These are phyloP conservation scores for Ictidomys tridecemlineatus DNA, from an alignment of 2,113 vertebrate species.

Conservation along the genomic window DNA sequence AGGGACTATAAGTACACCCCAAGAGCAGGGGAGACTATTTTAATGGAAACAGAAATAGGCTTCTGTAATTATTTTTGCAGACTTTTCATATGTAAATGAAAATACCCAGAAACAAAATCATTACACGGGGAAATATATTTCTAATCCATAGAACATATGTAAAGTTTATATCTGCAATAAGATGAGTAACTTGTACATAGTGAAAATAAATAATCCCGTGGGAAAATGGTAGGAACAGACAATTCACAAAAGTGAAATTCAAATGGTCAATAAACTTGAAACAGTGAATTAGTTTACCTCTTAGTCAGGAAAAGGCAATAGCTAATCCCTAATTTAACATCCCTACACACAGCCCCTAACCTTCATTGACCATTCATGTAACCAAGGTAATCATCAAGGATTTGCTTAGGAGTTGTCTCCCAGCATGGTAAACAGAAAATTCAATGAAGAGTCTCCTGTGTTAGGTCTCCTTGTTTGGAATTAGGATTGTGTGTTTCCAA, in stretches of 20 bases:
- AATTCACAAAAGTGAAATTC: background rate
- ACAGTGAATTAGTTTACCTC: background rate
- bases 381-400: background rate
- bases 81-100: background rate
- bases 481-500: background rate
- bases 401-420: background rate
- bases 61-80: background rate
- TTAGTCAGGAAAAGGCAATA: background rate
- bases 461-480: background rate
- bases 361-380: background rate
- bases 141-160: background rate
- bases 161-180: background rate
- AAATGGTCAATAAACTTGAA: background rate
- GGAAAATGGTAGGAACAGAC: background rate
- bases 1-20: accelerated
- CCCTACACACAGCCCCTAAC: accelerated
- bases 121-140: background rate
- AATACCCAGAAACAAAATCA: background rate
- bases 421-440: background rate
- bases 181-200: background rate
- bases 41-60: background rate
- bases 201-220: background rate
- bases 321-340: background rate
- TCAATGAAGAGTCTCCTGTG: background rate
- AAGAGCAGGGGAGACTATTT: background rate